Evolutionary conservation across 2,797 vertebrate genomes (phyloP).

Genomic region (Alcedo atthis): DNA sequence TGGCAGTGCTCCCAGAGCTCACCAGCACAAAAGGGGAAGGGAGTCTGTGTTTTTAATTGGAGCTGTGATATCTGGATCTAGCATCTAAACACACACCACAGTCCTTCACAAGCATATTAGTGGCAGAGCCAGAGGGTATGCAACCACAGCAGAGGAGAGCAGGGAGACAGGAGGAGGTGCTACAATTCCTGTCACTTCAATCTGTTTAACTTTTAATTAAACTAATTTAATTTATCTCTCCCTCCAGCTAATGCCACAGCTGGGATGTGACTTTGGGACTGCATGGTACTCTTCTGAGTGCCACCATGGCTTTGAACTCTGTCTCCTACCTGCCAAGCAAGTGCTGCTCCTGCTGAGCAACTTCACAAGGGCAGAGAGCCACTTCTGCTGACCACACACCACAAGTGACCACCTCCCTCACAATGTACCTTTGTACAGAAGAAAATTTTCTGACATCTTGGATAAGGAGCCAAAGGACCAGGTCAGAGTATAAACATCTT

Average conservation of each 20-base stretch:
- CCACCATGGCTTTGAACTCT: not conserved
- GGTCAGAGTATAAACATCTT: not conserved
- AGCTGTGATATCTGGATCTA: not conserved
- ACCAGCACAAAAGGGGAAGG: not conserved
- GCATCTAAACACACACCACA: not conserved
- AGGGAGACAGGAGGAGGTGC: not conserved
- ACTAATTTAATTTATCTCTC: not conserved
- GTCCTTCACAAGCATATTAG: not conserved
- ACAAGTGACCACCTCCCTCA: not conserved
- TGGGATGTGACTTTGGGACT: not conserved
- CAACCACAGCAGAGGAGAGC: not conserved
- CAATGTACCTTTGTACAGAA: not conserved
- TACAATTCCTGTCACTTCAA: not conserved
- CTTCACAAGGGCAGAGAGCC: not conserved
- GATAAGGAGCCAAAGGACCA: not conserved
- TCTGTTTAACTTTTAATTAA: not conserved
- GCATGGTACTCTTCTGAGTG: not conserved
- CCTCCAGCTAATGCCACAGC: not conserved
- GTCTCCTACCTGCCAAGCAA: rapidly evolving
- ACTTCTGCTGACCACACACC: not conserved
- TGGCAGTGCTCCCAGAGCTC: not conserved
- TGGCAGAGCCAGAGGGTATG: not conserved
- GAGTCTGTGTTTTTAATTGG: not conserved
- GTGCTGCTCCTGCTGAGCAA: not conserved
- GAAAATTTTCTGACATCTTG: not conserved